Evolutionary conservation across 2,888 invertebrate genomes (phyloP).

Genomic region (Achlya flavicornis): DNA sequence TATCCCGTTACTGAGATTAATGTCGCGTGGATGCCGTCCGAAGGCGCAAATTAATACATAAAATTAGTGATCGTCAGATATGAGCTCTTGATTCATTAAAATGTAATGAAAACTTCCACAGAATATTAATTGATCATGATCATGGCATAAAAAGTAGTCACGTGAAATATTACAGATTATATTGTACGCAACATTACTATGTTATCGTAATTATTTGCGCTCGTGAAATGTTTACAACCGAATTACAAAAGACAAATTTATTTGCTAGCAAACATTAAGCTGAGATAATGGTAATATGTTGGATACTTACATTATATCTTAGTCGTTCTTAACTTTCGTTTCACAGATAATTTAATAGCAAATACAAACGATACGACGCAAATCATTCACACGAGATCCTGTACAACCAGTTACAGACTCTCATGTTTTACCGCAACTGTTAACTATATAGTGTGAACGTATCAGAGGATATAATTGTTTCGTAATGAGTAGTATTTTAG

Average conservation of each 20-base stretch:
- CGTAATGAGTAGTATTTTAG: constrained; percentile 39
- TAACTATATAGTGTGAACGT: constrained; percentile 34
- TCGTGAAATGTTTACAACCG: not conserved
- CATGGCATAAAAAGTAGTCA: constrained; percentile 50
- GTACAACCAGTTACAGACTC: constrained; percentile 37
- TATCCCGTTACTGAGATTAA: constrained; percentile 59
- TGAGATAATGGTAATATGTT: constrained; percentile 32
- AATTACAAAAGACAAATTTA: constrained; percentile 3
- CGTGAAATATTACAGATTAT: constrained; percentile 40
- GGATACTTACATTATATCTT: constrained; percentile 39
- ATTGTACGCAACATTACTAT: constrained; percentile 22
- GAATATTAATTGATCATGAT: constrained; percentile 64
- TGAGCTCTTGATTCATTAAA: constrained; percentile 65
- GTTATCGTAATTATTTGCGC: constrained; percentile 4
- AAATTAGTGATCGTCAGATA: constrained; percentile 72
- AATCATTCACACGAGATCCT: constrained; percentile 42
- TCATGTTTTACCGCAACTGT: constrained; percentile 37
- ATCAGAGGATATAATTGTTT: constrained; percentile 38
- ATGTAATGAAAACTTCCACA: constrained; percentile 69
- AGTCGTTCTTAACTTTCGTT: constrained; percentile 25
- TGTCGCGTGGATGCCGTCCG: constrained; percentile 48
- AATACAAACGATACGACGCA: constrained; percentile 38
- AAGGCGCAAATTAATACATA: constrained; percentile 69
- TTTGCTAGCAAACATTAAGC: constrained; percentile 1
- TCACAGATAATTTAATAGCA: constrained; percentile 45